These are phyloP conservation scores for Temnothorax curvispinosus DNA, from an alignment of 1,140 invertebrate genomes.

Conservation along the genomic window DNA sequence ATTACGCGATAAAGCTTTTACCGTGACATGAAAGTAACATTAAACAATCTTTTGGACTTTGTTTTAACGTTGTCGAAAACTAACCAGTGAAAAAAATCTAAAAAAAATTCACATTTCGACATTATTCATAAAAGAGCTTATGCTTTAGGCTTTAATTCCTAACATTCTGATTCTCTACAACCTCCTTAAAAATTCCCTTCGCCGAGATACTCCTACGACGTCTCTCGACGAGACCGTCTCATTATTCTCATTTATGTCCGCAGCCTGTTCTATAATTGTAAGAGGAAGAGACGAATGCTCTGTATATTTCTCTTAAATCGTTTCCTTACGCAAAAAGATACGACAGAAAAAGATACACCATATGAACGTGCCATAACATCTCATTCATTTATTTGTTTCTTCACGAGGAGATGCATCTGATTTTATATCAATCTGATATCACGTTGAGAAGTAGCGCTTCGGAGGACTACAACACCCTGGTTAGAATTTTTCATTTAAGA, in stretches of 20 bases:
- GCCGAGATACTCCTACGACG: neutral
- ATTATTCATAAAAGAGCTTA: too few relatives aligned
- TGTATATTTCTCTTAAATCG: constrained; percentile 16
- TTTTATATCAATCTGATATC: too few relatives aligned
- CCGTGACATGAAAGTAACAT: too few relatives aligned
- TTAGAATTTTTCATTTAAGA: neutral
- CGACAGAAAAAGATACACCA: neutral
- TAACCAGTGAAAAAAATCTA: too few relatives aligned
- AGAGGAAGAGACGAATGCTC: constrained; percentile 2
- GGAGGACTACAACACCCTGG: neutral
- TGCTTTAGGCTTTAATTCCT: too few relatives aligned
- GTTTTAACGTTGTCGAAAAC: too few relatives aligned
- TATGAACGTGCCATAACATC: neutral
- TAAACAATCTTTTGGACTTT: too few relatives aligned
- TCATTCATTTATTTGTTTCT: neutral
- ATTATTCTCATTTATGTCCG: constrained; percentile 27
- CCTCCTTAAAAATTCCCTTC: neutral
- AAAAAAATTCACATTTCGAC: too few relatives aligned
- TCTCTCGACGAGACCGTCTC: constrained; percentile 6
- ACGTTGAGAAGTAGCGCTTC: too few relatives aligned
- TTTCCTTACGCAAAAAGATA: constrained; percentile 11
- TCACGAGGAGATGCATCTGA: too few relatives aligned
- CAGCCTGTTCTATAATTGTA: neutral
- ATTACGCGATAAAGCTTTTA: too few relatives aligned
- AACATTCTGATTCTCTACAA: too few relatives aligned